These are phyloP conservation scores for Thelohanellus kitauei DNA, from an alignment of 30 jellyfish, hydroid and myxozoan genomes.

Conservation along the genomic window DNA sequence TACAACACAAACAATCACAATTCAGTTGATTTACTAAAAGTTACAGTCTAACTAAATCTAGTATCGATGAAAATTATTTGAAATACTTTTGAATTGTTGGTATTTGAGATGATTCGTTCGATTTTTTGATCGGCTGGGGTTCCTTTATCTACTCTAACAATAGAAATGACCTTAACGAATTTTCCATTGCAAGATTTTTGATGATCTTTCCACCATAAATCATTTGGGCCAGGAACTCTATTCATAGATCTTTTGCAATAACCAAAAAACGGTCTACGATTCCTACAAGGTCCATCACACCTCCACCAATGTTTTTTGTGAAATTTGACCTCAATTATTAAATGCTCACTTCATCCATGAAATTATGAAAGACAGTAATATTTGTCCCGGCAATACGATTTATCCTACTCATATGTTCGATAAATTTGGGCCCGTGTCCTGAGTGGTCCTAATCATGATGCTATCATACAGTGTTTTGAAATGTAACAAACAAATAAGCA, in stretches of 20 bases:
- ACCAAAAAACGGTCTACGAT: conserved; percentile 48
- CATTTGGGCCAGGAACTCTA: conserved; percentile 54
- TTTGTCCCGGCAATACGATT: conserved; percentile 60
- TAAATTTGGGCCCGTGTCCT: conserved; percentile 82
- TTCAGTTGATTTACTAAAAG: too few species aligned
- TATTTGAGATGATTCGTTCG: too few species aligned
- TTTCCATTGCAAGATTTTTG: conserved; percentile 29
- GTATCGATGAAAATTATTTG: too few species aligned
- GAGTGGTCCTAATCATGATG: conserved; percentile 33
- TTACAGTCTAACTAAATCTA: too few species aligned
- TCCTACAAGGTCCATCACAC: conserved; percentile 65
- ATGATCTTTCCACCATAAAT: conserved; percentile 64
- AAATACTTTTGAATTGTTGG: too few species aligned
- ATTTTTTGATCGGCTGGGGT: too few species aligned
- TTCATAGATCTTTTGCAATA: conserved; percentile 50
- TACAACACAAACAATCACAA: too few species aligned
- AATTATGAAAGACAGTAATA: conserved; percentile 46
- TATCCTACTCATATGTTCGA: conserved; percentile 71
- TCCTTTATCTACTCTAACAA: too few species aligned
- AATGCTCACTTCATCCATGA: too few species aligned
- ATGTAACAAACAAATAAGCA: conserved; percentile 72
- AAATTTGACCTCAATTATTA: conserved; percentile 27
- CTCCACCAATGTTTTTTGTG: conserved; percentile 85
- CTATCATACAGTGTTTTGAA: conserved; percentile 32
- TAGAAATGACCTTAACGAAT: conserved; percentile 22